Percentiles rank a stretch among this genome's conserved stretches.
These are phyloP conservation scores for Ceryle rudis DNA, from an alignment of 2,797 vertebrate species.

Conservation along the genomic window DNA sequence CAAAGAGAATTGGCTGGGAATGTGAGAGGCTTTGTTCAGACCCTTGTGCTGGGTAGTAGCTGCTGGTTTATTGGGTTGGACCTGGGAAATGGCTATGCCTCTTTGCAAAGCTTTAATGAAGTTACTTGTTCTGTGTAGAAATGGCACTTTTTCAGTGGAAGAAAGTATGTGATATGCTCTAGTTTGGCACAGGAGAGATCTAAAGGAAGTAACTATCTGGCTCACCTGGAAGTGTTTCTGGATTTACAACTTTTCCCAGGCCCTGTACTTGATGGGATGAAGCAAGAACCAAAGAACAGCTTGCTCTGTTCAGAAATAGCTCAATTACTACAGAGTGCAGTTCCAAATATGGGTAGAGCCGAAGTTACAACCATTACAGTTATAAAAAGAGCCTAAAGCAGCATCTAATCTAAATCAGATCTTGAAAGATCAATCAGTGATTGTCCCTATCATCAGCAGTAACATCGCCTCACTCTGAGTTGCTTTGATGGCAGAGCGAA, in stretches of 20 bases:
- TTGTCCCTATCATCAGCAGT: background rate
- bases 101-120: background rate
- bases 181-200: background rate
- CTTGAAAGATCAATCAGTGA: constrained; percentile 35
- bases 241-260: background rate
- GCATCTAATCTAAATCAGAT: constrained; percentile 37
- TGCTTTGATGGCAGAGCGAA: background rate
- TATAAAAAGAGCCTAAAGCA: background rate
- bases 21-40: background rate
- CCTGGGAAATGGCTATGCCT: background rate
- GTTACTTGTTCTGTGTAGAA: background rate
- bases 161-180: background rate
- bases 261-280: background rate
- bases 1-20: background rate
- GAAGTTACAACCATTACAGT: background rate
- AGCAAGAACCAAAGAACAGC: background rate
- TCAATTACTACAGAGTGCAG: background rate
- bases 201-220: background rate
- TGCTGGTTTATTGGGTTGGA: background rate
- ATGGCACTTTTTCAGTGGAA: background rate
- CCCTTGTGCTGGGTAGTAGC: background rate
- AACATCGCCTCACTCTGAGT: background rate
- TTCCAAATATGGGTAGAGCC: background rate
- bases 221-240: background rate
- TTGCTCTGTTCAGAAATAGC: background rate